phyloP scores from a whole-genome alignment of 2,113 vertebrate genomes.

The Clarias gariepinus region DNA sequence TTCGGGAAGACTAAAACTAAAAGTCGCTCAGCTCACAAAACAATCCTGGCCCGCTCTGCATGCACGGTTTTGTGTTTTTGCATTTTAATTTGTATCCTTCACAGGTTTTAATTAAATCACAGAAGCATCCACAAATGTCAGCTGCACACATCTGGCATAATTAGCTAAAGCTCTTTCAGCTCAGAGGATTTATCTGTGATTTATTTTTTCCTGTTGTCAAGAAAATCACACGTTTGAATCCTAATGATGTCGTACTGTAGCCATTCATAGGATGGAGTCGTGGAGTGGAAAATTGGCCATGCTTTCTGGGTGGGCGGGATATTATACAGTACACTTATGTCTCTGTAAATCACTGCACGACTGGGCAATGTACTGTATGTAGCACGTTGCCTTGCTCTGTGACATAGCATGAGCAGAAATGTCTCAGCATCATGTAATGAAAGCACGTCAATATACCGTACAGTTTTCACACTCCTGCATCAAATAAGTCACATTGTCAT shows the following conservation, averaged over 20 bases:
- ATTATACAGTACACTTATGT: background rate
- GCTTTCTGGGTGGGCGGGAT: background rate
- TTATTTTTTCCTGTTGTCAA: background rate
- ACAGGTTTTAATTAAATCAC: constrained; percentile 34
- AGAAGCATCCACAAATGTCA: constrained; percentile 32
- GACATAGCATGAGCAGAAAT: too few species aligned
- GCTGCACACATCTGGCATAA: constrained; percentile 27
- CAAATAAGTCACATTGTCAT: too few species aligned
- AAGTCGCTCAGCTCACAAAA: background rate
- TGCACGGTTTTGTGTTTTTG: background rate
- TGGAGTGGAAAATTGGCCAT: background rate
- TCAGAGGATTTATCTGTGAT: background rate
- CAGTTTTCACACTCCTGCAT: too few species aligned
- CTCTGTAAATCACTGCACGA: background rate
- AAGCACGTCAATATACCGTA: too few species aligned
- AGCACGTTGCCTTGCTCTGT: background rate
- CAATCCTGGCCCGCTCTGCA: background rate
- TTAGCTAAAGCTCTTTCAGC: constrained; percentile 14
- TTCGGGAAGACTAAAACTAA: background rate
- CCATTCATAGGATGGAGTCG: background rate
- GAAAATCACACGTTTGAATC: background rate
- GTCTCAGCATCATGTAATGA: too few species aligned
- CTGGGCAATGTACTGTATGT: background rate
- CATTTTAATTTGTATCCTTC: constrained; percentile 18
- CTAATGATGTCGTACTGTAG: background rate